A percentile compares a stretch with the other conserved stretches of the same genome.
Evolutionary conservation across 1,140 invertebrate species (phyloP).

Genomic region (Planococcus citri): DNA sequence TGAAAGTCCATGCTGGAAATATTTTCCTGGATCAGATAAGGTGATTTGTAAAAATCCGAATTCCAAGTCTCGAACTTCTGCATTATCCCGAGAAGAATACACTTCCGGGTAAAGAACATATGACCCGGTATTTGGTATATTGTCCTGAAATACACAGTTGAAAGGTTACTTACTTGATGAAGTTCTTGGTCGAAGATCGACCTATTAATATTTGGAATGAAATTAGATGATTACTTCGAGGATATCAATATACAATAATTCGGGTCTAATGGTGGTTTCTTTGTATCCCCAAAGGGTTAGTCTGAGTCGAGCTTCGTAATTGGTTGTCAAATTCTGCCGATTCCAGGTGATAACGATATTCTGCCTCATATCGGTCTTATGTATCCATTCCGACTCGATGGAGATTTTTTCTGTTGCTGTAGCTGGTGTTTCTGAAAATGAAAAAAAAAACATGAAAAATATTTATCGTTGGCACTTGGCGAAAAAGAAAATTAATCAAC

Average conservation of each 20-base stretch:
- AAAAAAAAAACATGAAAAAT: background rate
- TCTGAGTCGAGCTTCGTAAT: constrained; percentile 54
- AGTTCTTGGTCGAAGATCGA: background rate
- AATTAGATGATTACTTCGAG: constrained; percentile 34
- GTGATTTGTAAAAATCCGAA: constrained; percentile 88
- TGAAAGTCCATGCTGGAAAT: constrained; percentile 51
- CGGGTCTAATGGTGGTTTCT: constrained; percentile 60
- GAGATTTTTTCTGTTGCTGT: constrained; percentile 71
- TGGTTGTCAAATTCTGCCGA: constrained; percentile 68
- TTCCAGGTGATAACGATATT: constrained; percentile 65
- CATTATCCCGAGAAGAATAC: constrained; percentile 54
- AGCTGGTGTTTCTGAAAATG: constrained; percentile 60
- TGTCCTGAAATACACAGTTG: constrained; percentile 43
- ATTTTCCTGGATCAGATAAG: constrained; percentile 61
- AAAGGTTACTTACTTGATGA: background rate
- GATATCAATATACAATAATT: constrained; percentile 47
- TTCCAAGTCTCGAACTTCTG: constrained; percentile 51
- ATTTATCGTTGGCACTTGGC: background rate
- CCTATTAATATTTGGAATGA: background rate
- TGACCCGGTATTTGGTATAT: constrained; percentile 47
- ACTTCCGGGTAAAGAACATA: constrained; percentile 54
- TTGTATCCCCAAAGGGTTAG: constrained; percentile 79
- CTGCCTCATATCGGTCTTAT: constrained; percentile 53
- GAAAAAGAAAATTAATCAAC: constrained; percentile 30
- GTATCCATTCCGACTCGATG: constrained; percentile 57